Evolutionary conservation across 2,888 invertebrate genomes (phyloP).

Genomic region (Metacarcinus magister): DNA sequence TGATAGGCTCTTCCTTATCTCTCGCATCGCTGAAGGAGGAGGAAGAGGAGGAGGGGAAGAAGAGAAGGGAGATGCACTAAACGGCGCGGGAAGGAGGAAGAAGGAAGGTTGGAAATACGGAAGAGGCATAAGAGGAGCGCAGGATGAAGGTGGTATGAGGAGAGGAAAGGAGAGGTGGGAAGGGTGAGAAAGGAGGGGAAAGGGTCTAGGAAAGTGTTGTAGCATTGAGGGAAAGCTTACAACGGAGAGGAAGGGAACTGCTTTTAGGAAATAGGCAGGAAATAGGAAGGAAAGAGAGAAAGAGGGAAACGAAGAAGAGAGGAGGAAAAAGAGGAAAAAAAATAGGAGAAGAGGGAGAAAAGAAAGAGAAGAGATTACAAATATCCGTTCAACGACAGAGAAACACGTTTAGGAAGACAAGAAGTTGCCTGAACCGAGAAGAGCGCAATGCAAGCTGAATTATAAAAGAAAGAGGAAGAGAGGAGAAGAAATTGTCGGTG

Average conservation of each 20-base stretch:
- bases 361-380: background rate
- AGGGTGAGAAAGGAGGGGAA: background rate
- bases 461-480: background rate
- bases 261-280: background rate
- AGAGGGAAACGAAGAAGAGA: background rate
- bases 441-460: background rate
- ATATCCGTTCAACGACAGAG: background rate
- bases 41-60: background rate
- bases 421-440: background rate
- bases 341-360: background rate
- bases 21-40: background rate
- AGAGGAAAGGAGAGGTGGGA: background rate
- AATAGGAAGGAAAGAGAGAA: no score
- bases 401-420: background rate
- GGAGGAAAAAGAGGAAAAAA: background rate
- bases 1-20: slow-evolving; percentile 60
- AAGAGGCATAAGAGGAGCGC: background rate
- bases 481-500: background rate
- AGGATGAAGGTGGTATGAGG: background rate
- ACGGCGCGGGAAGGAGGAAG: background rate
- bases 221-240: background rate
- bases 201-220: no score
- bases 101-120: background rate
- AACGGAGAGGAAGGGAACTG: background rate
- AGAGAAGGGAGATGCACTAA: slow-evolving; percentile 6